These are phyloP conservation scores for Eilema depressum DNA, from an alignment of 2,888 invertebrate genomes.

Conservation along the genomic window DNA sequence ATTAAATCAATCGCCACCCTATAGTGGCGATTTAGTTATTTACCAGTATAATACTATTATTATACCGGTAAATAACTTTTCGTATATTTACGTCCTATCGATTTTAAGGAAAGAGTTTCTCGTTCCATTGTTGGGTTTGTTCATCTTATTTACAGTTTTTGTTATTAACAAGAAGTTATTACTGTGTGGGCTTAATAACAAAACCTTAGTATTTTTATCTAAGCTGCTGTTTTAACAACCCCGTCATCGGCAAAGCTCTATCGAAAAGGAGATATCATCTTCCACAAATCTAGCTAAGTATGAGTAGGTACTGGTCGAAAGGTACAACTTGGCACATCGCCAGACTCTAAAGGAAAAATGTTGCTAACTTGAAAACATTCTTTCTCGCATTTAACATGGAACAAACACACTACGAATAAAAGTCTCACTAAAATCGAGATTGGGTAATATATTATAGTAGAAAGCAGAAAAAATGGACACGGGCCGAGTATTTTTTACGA, in stretches of 20 bases:
- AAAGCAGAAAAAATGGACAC: slow-evolving; percentile 25
- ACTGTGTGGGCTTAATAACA: not conserved
- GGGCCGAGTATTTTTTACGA: slow-evolving; percentile 32
- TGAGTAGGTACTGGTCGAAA: slow-evolving; percentile 31
- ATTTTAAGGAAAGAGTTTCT: too few species aligned
- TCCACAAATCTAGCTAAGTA: slow-evolving; percentile 41
- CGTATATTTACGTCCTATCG: too few species aligned
- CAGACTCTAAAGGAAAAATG: slow-evolving; percentile 44
- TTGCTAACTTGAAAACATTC: slow-evolving; percentile 44
- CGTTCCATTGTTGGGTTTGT: too few species aligned
- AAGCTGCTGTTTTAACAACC: not conserved
- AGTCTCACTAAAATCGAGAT: slow-evolving; percentile 45
- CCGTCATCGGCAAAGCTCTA: slow-evolving; percentile 6
- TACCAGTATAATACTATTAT: too few species aligned
- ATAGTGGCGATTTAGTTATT: too few species aligned
- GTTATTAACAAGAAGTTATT: too few species aligned
- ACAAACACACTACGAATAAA: slow-evolving; percentile 47
- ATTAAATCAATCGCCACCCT: not conserved
- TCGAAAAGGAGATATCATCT: slow-evolving; percentile 39
- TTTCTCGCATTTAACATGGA: slow-evolving; percentile 44
- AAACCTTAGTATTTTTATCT: not conserved
- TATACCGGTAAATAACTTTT: too few species aligned
- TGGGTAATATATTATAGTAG: slow-evolving; percentile 45
- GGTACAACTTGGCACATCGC: slow-evolving; percentile 43
- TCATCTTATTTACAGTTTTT: too few species aligned